These are phyloP conservation scores for Ridgeia piscesae DNA, from an alignment of 1,140 invertebrate species.

Conservation along the genomic window DNA sequence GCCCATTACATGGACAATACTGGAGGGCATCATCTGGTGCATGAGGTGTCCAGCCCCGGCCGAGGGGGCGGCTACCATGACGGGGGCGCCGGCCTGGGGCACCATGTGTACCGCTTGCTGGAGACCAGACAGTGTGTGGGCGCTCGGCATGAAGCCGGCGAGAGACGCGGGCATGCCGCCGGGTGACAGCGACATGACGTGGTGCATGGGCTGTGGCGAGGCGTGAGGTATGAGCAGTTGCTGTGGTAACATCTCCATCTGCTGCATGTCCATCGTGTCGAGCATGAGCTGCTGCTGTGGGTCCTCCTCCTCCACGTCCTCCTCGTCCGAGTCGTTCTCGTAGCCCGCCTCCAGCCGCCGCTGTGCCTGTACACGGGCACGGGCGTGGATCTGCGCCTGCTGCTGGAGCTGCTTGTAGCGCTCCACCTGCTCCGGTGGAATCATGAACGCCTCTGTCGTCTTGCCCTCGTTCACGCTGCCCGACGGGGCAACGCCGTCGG, in stretches of 20 bases:
- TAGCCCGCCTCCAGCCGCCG: constrained; percentile 15
- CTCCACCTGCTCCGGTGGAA: constrained; percentile 27
- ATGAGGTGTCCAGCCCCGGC: not conserved
- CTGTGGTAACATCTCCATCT: constrained; percentile 14
- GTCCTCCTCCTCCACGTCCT: constrained; percentile 17
- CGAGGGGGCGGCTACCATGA: constrained; percentile 20
- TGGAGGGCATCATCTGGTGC: constrained; percentile 15
- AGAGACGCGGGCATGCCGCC: not conserved
- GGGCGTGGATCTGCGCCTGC: constrained; percentile 28
- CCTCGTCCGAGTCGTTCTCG: constrained; percentile 17
- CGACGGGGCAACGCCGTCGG: not conserved
- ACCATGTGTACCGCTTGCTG: constrained; percentile 15
- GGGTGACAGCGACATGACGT: not conserved
- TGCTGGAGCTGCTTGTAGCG: constrained; percentile 21
- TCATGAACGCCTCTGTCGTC: constrained; percentile 9
- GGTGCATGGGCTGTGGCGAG: not conserved
- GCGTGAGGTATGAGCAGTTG: constrained; percentile 10
- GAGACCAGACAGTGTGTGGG: not conserved
- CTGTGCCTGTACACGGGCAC: not conserved
- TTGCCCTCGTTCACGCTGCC: not conserved
- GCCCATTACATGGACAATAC: not conserved
- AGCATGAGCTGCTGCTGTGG: constrained; percentile 6
- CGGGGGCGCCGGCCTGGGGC: constrained; percentile 28
- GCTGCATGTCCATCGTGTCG: constrained; percentile 10
- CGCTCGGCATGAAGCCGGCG: not conserved